Evolutionary conservation across 2,888 invertebrate species (phyloP).

Genomic region (Ormyrus rosae): DNA sequence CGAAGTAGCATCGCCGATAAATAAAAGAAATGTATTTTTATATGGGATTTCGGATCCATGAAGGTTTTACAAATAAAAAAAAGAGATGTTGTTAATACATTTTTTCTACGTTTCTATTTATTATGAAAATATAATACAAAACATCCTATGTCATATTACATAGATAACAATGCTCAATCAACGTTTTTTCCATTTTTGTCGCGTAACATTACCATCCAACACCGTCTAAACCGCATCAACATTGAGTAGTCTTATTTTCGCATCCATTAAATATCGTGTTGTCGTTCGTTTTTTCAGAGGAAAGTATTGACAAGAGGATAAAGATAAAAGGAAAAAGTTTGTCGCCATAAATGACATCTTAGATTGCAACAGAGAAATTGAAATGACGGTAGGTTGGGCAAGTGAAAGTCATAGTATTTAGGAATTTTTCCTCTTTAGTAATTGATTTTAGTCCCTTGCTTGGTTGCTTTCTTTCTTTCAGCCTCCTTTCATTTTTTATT

Average conservation of each 20-base stretch:
- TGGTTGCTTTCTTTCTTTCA: conserved; percentile 16
- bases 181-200: conserved; percentile 71
- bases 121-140: conserved; percentile 78
- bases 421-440: not conserved
- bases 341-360: conserved; percentile 62
- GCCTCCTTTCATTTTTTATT: conserved; percentile 54
- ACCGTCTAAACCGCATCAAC: conserved; percentile 71
- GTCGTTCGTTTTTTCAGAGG: conserved; percentile 61
- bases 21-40: too few relatives aligned
- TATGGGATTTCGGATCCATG: not conserved
- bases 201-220: conserved; percentile 72
- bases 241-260: conserved; percentile 66
- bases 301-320: conserved; percentile 69
- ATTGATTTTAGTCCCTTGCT: conserved; percentile 22
- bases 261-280: conserved; percentile 41
- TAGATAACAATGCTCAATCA: conserved; percentile 76
- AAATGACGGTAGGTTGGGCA: conserved; percentile 57
- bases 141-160: conserved; percentile 77
- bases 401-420: conserved; percentile 26
- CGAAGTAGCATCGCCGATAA: too few relatives aligned
- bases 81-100: conserved; percentile 69
- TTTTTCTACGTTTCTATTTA: conserved; percentile 78
- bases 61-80: conserved; percentile 58
- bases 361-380: conserved; percentile 61
- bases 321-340: conserved; percentile 58